Evolutionary conservation across 2,888 invertebrate species (phyloP).

Genomic region (Trichogramma evanescens): DNA sequence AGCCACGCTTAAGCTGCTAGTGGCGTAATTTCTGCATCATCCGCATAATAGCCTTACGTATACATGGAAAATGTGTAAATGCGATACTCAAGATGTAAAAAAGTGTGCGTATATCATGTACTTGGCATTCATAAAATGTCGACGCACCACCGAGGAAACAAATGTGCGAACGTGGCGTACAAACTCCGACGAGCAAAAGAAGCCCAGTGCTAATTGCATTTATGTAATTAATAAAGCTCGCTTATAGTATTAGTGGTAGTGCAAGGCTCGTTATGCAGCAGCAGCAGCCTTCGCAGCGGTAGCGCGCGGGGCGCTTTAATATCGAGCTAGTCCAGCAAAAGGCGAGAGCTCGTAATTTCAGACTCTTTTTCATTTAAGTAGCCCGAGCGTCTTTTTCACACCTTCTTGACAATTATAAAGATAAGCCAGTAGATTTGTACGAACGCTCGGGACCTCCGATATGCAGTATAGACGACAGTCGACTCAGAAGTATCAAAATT

Average conservation of each 20-base stretch:
- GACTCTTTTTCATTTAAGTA: slow-evolving; percentile 5
- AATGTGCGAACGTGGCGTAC: slow-evolving; percentile 8
- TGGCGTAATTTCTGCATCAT: too few relatives aligned
- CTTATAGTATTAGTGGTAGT: not conserved
- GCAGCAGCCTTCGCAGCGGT: not conserved
- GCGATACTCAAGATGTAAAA: too few relatives aligned
- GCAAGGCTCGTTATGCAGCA: slow-evolving; percentile 6
- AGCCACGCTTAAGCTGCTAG: too few relatives aligned
- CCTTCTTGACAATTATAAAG: too few relatives aligned
- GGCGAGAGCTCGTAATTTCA: slow-evolving; percentile 6
- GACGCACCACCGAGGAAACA: not conserved
- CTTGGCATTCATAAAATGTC: too few relatives aligned
- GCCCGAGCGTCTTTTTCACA: not conserved
- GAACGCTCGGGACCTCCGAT: too few relatives aligned
- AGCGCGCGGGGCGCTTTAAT: slow-evolving; percentile 1
- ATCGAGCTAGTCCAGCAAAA: not conserved
- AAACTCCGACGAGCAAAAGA: slow-evolving; percentile 12
- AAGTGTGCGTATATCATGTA: too few relatives aligned
- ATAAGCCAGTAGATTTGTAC: too few relatives aligned
- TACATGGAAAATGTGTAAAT: too few relatives aligned
- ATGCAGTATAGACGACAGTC: too few relatives aligned
- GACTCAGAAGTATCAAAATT: too few relatives aligned
- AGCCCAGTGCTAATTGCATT: slow-evolving; percentile 21
- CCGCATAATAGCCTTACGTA: too few relatives aligned
- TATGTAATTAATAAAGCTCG: slow-evolving; percentile 24